Base-by-base conservation (phyloP, 2,113 vertebrate species). In the Casuarius casuarius region DNA sequence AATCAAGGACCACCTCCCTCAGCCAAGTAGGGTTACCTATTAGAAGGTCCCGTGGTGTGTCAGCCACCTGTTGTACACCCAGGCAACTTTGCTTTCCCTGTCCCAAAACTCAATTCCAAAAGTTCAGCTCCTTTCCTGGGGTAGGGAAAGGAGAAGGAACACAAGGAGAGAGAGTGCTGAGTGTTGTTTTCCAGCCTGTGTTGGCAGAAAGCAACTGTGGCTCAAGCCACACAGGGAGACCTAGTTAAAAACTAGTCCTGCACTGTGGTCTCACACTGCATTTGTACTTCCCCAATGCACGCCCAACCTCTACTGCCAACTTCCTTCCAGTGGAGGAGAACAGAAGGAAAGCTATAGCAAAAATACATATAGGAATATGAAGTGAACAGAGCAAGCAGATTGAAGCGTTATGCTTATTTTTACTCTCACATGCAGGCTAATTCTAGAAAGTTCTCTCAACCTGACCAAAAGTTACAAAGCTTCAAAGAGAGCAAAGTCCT, bases 401-500 rank as follows among this genome's bases (percentile, higher is more conserved):
- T 66, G 12, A 40, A 16, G 28, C 82, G 12, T 56, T 29, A 56
- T 0, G 28, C 12, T 73, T 66, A 52, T 81, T 89, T 95, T 79
- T n/a, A 73, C 31, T 23, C 33, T 80, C 40, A 26, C n/a, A 35
- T 6, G 42, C n/a, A 23, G 20, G 9, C 5, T 38, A 44, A 40
- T 49, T 80, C 84, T 49, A 85, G 52, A 79, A 83, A 90, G 58
- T 73, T 93, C 82, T 85, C 49, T 54, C 71, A 83, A 49, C 44
- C 62, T 40, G 13, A 20, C 62, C 62, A 29, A 6, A 82, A 94
- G 75, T 26, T 58, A 65, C 2, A 70, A 52, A 71, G 26, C 58
- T 82, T 82, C 48, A 65, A 86, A 89, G 52, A 52, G 59, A 89
- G 73, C 91, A 74, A 95, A 95, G 93, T 94, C 89, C 62, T 54